phyloP scores from a whole-genome alignment of 2,888 invertebrate genomes.

The Stomorhina lunata region DNA sequence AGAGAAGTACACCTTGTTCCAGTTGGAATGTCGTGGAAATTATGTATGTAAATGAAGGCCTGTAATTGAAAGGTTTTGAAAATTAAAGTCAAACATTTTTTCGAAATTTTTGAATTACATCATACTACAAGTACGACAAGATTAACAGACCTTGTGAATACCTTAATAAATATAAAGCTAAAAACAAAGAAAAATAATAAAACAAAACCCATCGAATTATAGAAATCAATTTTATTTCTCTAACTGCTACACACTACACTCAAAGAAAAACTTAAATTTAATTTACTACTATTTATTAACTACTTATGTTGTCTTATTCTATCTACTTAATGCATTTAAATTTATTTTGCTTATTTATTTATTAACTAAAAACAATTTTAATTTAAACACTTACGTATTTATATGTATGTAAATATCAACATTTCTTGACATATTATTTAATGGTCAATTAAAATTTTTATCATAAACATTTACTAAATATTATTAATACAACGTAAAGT shows the following conservation, averaged over 20 bases:
- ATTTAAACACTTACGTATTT: background rate
- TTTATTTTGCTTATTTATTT: conserved; percentile 36
- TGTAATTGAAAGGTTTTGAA: too few species aligned
- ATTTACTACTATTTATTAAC: background rate
- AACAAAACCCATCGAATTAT: conserved; percentile 55
- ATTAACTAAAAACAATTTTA: conserved; percentile 37
- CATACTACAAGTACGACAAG: too few species aligned
- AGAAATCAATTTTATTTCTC: conserved; percentile 12
- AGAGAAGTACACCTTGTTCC: too few species aligned
- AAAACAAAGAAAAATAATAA: background rate
- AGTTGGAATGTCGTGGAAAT: too few species aligned
- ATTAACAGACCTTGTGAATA: too few species aligned
- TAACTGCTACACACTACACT: background rate
- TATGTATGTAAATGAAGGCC: too few species aligned
- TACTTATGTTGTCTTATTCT: background rate
- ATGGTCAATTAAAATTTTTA: conserved; percentile 59
- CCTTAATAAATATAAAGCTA: background rate
- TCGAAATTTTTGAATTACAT: too few species aligned
- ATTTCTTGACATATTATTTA: conserved; percentile 56
- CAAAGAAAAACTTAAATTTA: too few species aligned
- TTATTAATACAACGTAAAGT: conserved; percentile 35
- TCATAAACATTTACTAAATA: conserved; percentile 24
- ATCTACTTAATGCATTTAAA: conserved; percentile 4
- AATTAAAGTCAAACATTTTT: too few species aligned
- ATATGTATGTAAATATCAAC: conserved; percentile 55